Evolutionary conservation across 2,888 invertebrate genomes (phyloP), one percentile per base, ranked within the genome.

Genomic region (Platycheirus albimanus): DNA sequence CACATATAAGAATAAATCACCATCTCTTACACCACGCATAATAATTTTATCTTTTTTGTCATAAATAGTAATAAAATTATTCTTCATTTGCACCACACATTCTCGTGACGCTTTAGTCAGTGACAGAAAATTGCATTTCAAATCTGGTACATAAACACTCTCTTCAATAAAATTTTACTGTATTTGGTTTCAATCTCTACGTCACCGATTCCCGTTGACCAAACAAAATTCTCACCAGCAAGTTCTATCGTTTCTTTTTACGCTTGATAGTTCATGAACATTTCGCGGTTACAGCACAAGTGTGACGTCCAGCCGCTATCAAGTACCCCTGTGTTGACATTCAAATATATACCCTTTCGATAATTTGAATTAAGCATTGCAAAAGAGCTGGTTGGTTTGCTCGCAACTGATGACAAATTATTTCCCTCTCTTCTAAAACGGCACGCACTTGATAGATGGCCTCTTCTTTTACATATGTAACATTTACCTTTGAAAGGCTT

Each of bases 221-320:
- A n/a, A n/a, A n/a, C n/a, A n/a, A n/a, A n/a, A 11, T 15, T 45
- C 7, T 41, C 17, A 67, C 69, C 43, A n/a, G 69, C 69, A n/a
- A 67, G 43, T 52, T 67, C 52, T 11, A 67, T 67, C 10, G 17
- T 43, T 5, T 67, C 52, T 24, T 17, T 43, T 17, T 67, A 52
- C 41, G 10, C 43, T 51, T 67, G 1, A 30, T 52, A 11, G n/a
- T n/a, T n/a, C n/a, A n/a, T n/a, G n/a, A n/a, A n/a, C n/a, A 67
- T 52, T 8, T 30, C 13, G 28, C 43, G 51, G 6, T 6, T 28
- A 15, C 64, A 66, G 24, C 64, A 66, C n/a, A 49, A 66, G 24
- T 51, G 49, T 11, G 64, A 66, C 38, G 66, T 67, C 15, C 41
- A 67, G 10, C 66, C 52, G 66, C 66, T 67, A 52, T 43, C 66